phyloP scores from a whole-genome alignment of 2,797 vertebrate species.

The Chrysolophus pictus region DNA sequence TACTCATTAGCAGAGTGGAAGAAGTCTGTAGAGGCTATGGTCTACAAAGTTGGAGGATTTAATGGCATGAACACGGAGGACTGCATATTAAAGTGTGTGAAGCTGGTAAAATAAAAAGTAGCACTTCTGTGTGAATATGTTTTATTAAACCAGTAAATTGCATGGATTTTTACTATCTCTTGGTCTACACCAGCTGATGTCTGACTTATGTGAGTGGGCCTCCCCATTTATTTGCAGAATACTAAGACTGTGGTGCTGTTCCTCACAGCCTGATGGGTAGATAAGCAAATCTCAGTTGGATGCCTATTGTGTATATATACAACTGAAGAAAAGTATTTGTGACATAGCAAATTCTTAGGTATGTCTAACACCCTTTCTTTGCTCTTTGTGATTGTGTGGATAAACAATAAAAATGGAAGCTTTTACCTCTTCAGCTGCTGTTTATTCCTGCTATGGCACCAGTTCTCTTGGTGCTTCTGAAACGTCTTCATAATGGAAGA shows the following conservation, averaged over 20 bases:
- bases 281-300: background rate
- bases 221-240: slow-evolving; percentile 5
- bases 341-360: background rate
- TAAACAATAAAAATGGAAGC: background rate
- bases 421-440: fast-evolving
- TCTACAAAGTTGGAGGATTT: slow-evolving; percentile 60
- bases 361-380: background rate
- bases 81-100: slow-evolving; percentile 9
- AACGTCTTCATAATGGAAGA: background rate
- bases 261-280: background rate
- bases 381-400: background rate
- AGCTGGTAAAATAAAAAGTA: background rate
- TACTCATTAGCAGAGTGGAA: slow-evolving; percentile 10
- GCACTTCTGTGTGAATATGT: slow-evolving; percentile 13
- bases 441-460: background rate
- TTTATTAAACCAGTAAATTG: slow-evolving; percentile 51
- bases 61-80: background rate
- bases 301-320: background rate
- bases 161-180: background rate
- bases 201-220: background rate
- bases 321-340: background rate
- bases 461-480: background rate
- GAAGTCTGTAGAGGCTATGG: slow-evolving; percentile 32
- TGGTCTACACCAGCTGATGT: background rate
- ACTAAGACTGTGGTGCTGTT: background rate